Evolutionary conservation across 2,797 vertebrate genomes (phyloP), one percentile per base, ranked within the genome.

Genomic region (Sarcoramphus papa): DNA sequence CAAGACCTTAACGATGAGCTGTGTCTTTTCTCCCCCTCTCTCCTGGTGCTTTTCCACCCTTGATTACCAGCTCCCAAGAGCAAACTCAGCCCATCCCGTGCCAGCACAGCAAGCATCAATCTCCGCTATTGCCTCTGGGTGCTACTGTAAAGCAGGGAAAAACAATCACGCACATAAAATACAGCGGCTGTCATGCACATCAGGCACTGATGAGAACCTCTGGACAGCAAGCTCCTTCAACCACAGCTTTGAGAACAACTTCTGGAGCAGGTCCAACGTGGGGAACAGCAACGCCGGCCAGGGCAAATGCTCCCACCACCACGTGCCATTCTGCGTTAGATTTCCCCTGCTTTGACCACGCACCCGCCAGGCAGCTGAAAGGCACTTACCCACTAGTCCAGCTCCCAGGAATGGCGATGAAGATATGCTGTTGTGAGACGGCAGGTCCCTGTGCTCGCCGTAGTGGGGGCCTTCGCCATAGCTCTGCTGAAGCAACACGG

Each of bases 401-500:
- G 99, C 98, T 93, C 98, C 98, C 97, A 99, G 99, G 97, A 99
- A 99, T 3, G 99, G 97, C 10, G 99, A 98, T 4, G 99, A 98
- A 92, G 98, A 95, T 35, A 98, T 92, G 97, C 95, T 97, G 81
- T 96, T 93, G 37, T 98, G 98, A 16, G 98, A 77, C 0, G 99
- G 98, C 86, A 99, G 97, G 65, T 98, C 98, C 95, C 99, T 98
- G 85, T 98, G 99, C 75, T 99, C 99, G 2, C 96, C 93, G 80
- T 99, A 99, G 98, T 99, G 99, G 63, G 99, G 83, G 10, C 99
- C 98, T 88, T 99, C 99, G 0, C 98, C 97, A 69, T 99, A 99
- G 91, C 97, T 98, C 99, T 99, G 97, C 89, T 85, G 83, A 53
- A 81, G 56, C 6, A 62, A 93, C 51, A 60, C 2, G 3, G n/a